Evolutionary conservation across 2,797 vertebrate species (phyloP).

Genomic region (Cryptoprocta ferox): DNA sequence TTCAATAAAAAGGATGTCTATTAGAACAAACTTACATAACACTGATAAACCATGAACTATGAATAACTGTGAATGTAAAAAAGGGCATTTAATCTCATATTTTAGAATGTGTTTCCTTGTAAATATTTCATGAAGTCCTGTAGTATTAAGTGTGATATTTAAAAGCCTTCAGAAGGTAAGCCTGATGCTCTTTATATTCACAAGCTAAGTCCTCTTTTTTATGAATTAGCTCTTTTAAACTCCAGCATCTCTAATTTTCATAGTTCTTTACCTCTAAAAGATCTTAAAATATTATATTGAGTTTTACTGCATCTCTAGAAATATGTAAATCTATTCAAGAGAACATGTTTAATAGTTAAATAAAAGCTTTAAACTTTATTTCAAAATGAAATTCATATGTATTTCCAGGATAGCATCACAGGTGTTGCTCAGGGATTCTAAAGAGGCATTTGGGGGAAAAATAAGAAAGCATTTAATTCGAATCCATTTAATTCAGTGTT

Average conservation of each 20-base stretch:
- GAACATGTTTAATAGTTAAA: slow-evolving; percentile 13
- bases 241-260: not conserved
- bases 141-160: slow-evolving; percentile 8
- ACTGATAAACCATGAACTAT: not conserved
- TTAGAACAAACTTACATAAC: not conserved
- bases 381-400: not conserved
- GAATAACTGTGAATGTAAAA: not conserved
- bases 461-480: not conserved
- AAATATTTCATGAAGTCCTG: not conserved
- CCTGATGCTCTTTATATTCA: not conserved
- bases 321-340: not conserved
- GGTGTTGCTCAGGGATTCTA: not conserved
- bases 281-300: not conserved
- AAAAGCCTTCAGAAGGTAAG: not conserved
- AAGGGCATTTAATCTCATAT: not conserved
- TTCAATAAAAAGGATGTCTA: not conserved
- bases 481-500: not conserved
- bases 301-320: not conserved
- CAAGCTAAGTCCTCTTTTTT: not conserved
- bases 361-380: slow-evolving; percentile 1
- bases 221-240: not conserved
- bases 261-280: slow-evolving; percentile 25
- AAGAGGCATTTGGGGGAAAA: not conserved
- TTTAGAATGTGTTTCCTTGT: not conserved
- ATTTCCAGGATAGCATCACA: not conserved